A percentile compares a stretch with the other conserved stretches of the same genome.
Evolutionary conservation across 92 coral and sea anemone species (phyloP).

Genomic region (Porites rus): DNA sequence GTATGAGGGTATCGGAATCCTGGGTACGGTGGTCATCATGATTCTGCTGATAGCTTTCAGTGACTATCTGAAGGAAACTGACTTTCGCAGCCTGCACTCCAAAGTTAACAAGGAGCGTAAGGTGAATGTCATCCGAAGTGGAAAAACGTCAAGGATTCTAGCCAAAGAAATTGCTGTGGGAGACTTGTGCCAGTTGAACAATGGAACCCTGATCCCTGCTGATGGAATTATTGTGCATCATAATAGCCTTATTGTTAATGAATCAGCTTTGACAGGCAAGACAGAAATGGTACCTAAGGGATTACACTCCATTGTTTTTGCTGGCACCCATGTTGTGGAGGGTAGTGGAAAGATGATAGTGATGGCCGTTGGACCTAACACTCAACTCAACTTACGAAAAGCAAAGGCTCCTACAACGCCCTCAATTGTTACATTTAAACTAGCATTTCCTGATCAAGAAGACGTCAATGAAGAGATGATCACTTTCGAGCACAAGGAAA

Average conservation of each 20-base stretch:
- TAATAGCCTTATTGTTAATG: conserved; percentile 82
- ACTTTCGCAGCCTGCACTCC: conserved; percentile 78
- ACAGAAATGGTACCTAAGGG: conserved; percentile 64
- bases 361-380: conserved; percentile 84
- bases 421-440: conserved; percentile 20
- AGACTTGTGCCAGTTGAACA: conserved; percentile 85
- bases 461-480: background rate
- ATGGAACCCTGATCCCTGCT: conserved; percentile 92
- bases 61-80: conserved; percentile 87
- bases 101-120: conserved; percentile 83
- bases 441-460: conserved; percentile 20
- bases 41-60: conserved; percentile 84
- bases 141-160: conserved; percentile 56
- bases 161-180: conserved; percentile 83
- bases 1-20: conserved; percentile 95
- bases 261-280: conserved; percentile 70
- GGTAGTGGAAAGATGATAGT: conserved; percentile 93
- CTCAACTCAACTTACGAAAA: conserved; percentile 43
- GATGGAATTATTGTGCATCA: conserved; percentile 95
- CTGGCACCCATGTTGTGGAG: conserved; percentile 93
- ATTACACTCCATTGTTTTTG: conserved; percentile 67
- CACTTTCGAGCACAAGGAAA: conserved; percentile 61
- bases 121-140: conserved; percentile 76
- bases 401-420: conserved; percentile 46
- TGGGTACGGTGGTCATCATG: conserved; percentile 83